Conservation (phyloP, 2,888 invertebrate species). For the Piscicola geometra region DNA sequence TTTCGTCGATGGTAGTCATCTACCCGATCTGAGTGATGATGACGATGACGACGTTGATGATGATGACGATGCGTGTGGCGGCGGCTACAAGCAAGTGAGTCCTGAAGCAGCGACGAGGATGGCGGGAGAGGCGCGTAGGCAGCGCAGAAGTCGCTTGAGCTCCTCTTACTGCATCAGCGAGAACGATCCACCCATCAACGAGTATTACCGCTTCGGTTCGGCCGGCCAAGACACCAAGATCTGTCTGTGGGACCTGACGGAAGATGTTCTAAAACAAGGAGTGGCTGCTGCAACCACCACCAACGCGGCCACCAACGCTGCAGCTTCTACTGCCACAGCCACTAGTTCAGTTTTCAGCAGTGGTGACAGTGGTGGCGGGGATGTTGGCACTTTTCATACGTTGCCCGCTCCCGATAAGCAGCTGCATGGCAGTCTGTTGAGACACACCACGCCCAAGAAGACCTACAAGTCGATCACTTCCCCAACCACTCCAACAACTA, state of each 20-base stretch:
- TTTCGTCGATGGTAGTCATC: constrained; percentile 61
- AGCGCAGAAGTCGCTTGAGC: background rate
- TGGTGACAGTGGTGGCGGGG: too few relatives aligned
- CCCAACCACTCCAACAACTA: constrained; percentile 24
- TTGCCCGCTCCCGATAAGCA: background rate
- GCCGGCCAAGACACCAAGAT: constrained; percentile 96
- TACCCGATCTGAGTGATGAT: constrained; percentile 58
- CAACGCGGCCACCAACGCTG: constrained; percentile 48
- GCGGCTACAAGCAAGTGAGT: background rate
- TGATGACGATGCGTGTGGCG: constrained; percentile 31
- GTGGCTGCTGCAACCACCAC: constrained; percentile 44
- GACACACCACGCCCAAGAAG: constrained; percentile 59
- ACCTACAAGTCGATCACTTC: too few relatives aligned
- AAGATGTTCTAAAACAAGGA: constrained; percentile 70
- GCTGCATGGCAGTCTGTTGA: constrained; percentile 34
- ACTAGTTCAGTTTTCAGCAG: too few relatives aligned
- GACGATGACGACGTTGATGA: too few relatives aligned
- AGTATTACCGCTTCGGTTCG: constrained; percentile 74
- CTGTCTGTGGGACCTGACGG: constrained; percentile 96
- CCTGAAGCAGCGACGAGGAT: background rate
- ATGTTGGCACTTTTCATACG: background rate
- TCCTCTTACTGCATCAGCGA: background rate
- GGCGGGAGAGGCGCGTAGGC: background rate
- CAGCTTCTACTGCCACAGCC: too few relatives aligned
- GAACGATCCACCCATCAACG: constrained; percentile 27